Percentiles rank a stretch among this genome's conserved stretches.
Evolutionary conservation across 2,113 vertebrate genomes (phyloP).

Genomic region (Hyaena hyaena): DNA sequence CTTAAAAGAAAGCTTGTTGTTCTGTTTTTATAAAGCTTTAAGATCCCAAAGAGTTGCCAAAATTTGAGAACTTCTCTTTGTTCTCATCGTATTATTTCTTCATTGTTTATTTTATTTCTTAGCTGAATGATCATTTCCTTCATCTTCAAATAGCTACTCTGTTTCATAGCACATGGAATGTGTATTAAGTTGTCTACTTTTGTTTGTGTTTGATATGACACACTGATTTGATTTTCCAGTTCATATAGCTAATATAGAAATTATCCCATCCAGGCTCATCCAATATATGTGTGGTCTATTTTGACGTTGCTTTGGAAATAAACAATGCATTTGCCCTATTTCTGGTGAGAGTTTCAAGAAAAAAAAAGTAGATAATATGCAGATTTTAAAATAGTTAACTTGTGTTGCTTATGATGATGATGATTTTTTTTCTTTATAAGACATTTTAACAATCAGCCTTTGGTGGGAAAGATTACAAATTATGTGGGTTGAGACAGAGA

Average conservation of each 20-base stretch:
- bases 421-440: not conserved
- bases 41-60: not conserved
- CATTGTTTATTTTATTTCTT: not conserved
- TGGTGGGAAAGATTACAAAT: not conserved
- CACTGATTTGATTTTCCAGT: slow-evolving; percentile 35
- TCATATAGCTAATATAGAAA: not conserved
- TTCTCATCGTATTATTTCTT: not conserved
- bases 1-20: not conserved
- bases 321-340: not conserved
- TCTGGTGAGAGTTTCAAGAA: not conserved
- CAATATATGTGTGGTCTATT: slow-evolving; percentile 29
- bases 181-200: not conserved
- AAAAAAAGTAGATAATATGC: not conserved
- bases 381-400: slow-evolving; percentile 15
- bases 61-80: not conserved
- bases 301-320: slow-evolving; percentile 52
- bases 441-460: not conserved
- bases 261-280: not conserved
- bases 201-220: not conserved
- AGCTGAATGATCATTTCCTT: not conserved
- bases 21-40: not conserved
- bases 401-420: not conserved
- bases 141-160: slow-evolving; percentile 23
- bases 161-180: not conserved
- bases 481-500: not conserved